These are phyloP conservation scores for Siphonodentalium dalli DNA, from an alignment of 2,888 invertebrate species.

Conservation along the genomic window DNA sequence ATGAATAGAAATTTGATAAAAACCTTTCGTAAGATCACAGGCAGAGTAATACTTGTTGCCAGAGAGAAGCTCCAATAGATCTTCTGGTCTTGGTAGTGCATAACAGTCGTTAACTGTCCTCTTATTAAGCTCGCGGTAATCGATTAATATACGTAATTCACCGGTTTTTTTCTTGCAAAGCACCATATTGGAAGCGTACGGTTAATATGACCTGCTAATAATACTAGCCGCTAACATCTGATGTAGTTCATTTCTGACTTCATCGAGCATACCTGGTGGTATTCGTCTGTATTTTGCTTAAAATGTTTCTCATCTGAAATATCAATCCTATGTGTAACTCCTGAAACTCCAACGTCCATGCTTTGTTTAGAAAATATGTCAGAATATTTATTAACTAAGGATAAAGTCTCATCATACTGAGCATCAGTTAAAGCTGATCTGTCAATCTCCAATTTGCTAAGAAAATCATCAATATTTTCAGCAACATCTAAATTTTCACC, in stretches of 20 bases:
- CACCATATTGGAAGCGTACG: slow-evolving; percentile 3
- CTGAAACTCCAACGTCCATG: neutral
- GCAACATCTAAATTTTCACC: too few species aligned
- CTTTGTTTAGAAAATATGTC: neutral
- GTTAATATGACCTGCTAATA: slow-evolving; percentile 5
- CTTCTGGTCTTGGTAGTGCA: slow-evolving; percentile 6
- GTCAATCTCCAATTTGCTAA: neutral
- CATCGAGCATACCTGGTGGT: slow-evolving; percentile 3
- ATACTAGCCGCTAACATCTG: slow-evolving; percentile 1
- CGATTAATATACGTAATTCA: slow-evolving; percentile 2
- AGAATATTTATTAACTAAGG: neutral
- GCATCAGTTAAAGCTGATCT: too few species aligned
- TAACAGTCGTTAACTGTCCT: neutral
- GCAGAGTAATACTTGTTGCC: neutral
- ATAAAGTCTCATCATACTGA: too few species aligned
- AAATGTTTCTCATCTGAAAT: neutral
- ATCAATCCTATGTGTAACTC: slow-evolving; percentile 1
- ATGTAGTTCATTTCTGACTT: slow-evolving; percentile 4
- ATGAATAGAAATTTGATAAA: neutral
- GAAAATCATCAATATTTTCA: too few species aligned
- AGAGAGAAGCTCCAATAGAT: neutral
- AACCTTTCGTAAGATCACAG: slow-evolving; percentile 2
- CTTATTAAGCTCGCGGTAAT: slow-evolving; percentile 2
- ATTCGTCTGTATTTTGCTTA: slow-evolving; percentile 4
- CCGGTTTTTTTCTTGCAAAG: slow-evolving; percentile 8